phyloP scores from a whole-genome alignment of 2,113 vertebrate species.

The Ciconia boyciana region DNA sequence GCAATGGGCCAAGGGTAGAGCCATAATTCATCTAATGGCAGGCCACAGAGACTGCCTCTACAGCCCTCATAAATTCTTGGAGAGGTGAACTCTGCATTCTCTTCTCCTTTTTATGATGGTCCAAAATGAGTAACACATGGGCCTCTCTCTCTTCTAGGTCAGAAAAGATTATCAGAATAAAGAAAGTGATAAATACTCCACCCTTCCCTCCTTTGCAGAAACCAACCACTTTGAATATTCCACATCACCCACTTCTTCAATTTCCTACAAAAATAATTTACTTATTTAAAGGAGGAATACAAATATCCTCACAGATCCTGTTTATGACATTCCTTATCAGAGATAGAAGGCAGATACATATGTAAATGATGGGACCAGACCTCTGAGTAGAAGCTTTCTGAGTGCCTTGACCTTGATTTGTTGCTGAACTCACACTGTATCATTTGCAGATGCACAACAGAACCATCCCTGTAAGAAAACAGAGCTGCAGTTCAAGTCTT shows the following conservation, averaged over 20 bases:
- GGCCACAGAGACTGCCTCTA: background rate
- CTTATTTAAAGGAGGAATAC: background rate
- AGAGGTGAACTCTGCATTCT: background rate
- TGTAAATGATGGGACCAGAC: background rate
- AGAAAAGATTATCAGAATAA: slow-evolving; percentile 20
- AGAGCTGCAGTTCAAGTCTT: background rate
- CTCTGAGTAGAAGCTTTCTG: background rate
- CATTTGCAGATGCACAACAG: background rate
- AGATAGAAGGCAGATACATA: background rate
- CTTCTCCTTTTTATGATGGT: slow-evolving; percentile 1
- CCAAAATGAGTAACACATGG: background rate
- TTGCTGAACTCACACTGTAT: background rate
- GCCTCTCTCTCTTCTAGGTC: background rate
- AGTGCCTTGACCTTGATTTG: background rate
- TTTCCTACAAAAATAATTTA: background rate
- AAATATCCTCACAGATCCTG: background rate
- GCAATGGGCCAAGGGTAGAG: background rate
- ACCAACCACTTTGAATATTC: background rate
- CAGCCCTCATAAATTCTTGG: slow-evolving; percentile 43
- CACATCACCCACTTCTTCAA: background rate
- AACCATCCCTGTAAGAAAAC: background rate
- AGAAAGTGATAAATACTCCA: slow-evolving; percentile 8
- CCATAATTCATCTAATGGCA: background rate
- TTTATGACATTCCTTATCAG: background rate
- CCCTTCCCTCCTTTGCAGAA: background rate